phyloP scores from a whole-genome alignment of 2,113 vertebrate genomes.

The Romanogobio albipinnatus region DNA sequence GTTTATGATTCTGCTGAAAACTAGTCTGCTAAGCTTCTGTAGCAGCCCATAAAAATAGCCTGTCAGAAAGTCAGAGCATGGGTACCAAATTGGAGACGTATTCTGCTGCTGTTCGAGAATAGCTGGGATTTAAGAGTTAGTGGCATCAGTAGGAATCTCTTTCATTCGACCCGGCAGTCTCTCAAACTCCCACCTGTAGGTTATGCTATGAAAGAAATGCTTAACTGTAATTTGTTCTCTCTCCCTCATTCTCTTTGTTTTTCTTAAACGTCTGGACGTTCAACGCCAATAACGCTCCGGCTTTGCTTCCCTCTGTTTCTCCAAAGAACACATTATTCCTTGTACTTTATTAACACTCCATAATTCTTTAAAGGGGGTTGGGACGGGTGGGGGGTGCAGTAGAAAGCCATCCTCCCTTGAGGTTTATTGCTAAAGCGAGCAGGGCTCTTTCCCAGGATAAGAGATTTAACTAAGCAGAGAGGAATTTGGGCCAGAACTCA shows the following conservation, averaged over 20 bases:
- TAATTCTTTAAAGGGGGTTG: slow-evolving; percentile 66
- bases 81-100: slow-evolving; percentile 53
- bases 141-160: slow-evolving; percentile 41
- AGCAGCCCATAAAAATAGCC: slow-evolving; percentile 57
- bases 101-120: slow-evolving; percentile 50
- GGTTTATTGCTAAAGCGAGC: slow-evolving; percentile 75
- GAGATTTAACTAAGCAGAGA: slow-evolving; percentile 72
- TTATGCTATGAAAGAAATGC: slow-evolving; percentile 49
- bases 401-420: slow-evolving; percentile 70
- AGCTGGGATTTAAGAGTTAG: slow-evolving; percentile 49
- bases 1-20: slow-evolving; percentile 57
- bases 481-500: slow-evolving; percentile 76
- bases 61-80: slow-evolving; percentile 57
- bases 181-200: slow-evolving; percentile 49
- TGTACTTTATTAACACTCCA: slow-evolving; percentile 71
- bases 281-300: slow-evolving; percentile 42
- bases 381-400: slow-evolving; percentile 44
- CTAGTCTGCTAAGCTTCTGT: slow-evolving; percentile 50
- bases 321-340: slow-evolving; percentile 67
- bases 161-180: slow-evolving; percentile 47
- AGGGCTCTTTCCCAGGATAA: slow-evolving; percentile 76
- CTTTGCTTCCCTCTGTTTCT: slow-evolving; percentile 60
- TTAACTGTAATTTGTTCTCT: slow-evolving; percentile 16
- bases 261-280: slow-evolving; percentile 43
- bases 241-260: slow-evolving; percentile 45